Conservation (phyloP, 2,797 vertebrate genomes). For the Sandelia bainsii region DNA sequence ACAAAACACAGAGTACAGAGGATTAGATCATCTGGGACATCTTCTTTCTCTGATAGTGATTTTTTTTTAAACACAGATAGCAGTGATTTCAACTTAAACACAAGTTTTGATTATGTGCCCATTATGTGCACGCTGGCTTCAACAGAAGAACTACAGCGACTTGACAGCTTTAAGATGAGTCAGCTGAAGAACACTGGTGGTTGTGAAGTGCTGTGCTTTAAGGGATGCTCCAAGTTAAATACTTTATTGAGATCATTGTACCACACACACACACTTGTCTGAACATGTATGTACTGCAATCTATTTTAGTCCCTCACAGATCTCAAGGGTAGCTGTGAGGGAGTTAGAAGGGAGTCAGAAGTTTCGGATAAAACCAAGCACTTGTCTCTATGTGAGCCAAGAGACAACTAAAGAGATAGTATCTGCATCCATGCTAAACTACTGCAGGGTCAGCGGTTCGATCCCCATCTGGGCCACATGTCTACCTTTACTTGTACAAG, state of each 20-base stretch:
- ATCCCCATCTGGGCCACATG: no score
- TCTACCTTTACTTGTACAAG: no score
- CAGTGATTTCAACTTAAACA: no score
- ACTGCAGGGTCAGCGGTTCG: not conserved
- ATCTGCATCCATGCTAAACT: slow-evolving; percentile 27
- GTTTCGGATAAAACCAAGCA: not conserved
- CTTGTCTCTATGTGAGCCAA: slow-evolving; percentile 22
- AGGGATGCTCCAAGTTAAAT: slow-evolving; percentile 15
- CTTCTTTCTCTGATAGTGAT: no score
- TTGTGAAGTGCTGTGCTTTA: slow-evolving; percentile 4
- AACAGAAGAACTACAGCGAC: slow-evolving; percentile 41
- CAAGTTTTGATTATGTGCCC: slow-evolving; percentile 41
- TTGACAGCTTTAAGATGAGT: slow-evolving; percentile 46
- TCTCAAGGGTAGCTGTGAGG: slow-evolving; percentile 21
- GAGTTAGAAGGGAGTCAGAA: not conserved
- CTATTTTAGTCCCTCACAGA: slow-evolving; percentile 18
- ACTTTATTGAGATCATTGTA: slow-evolving; percentile 29
- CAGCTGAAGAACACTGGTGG: slow-evolving; percentile 36
- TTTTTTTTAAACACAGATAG: no score
- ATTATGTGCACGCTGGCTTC: slow-evolving; percentile 34
- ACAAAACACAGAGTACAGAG: no score
- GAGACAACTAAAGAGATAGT: slow-evolving; percentile 19
- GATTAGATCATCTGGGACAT: no score
- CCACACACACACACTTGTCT: not conserved
- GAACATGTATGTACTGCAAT: slow-evolving; percentile 8